phyloP scores from a whole-genome alignment of 1,140 invertebrate genomes.

The Ceratina australensis region DNA sequence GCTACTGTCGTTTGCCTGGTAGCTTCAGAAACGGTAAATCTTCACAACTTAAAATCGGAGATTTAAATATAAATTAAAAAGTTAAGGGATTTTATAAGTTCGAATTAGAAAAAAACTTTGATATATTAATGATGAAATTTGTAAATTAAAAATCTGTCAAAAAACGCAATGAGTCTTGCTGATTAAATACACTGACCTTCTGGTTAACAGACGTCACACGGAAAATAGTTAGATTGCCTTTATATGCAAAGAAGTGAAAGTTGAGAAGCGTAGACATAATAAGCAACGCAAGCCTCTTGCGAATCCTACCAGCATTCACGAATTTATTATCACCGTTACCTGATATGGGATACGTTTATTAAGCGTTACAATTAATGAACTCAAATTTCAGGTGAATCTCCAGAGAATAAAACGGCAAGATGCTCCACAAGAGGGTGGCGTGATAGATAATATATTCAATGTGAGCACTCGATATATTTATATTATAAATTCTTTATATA shows the following conservation, averaged over 20 bases:
- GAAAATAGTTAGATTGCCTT: slow-evolving; percentile 21
- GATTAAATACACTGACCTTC: slow-evolving; percentile 1
- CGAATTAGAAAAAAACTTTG: too few species aligned
- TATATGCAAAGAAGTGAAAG: slow-evolving; percentile 41
- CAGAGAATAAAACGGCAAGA: slow-evolving; percentile 25
- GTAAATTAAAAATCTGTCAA: too few species aligned
- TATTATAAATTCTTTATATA: not conserved
- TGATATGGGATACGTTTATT: not conserved
- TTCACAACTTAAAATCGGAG: too few species aligned
- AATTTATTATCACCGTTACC: not conserved
- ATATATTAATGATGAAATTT: too few species aligned
- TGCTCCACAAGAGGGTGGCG: slow-evolving; percentile 13
- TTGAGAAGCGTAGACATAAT: too few species aligned
- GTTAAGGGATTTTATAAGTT: too few species aligned
- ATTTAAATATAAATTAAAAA: not conserved
- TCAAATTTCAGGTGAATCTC: slow-evolving; percentile 24
- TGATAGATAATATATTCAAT: slow-evolving; percentile 71
- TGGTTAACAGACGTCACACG: not conserved
- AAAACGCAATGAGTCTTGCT: not conserved
- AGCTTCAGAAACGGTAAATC: not conserved
- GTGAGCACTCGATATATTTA: slow-evolving; percentile 54
- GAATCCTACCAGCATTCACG: not conserved
- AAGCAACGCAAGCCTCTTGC: too few species aligned
- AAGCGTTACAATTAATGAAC: not conserved
- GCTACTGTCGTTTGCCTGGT: not conserved